A percentile compares a stretch with the other conserved stretches of the same genome.
These are phyloP conservation scores for Colletes gigas DNA, from an alignment of 1,140 invertebrate genomes.

Conservation along the genomic window DNA sequence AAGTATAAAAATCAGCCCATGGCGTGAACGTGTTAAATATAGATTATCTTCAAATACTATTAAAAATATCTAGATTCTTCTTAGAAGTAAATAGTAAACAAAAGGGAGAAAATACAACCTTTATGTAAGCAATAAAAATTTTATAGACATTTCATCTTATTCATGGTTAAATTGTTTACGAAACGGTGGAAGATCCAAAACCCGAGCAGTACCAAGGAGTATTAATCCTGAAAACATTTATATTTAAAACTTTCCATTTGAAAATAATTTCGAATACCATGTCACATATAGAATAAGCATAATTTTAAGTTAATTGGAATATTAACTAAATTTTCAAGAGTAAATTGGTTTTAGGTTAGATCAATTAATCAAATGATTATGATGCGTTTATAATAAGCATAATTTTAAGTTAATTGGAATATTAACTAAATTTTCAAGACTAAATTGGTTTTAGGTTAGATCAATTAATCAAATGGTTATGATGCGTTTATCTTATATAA, in stretches of 20 bases:
- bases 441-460: not conserved
- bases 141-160: not conserved
- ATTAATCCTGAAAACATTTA: constrained; percentile 27
- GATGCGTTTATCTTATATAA: not conserved
- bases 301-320: too few species aligned
- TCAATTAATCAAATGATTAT: too few species aligned
- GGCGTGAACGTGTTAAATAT: too few species aligned
- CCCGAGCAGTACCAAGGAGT: constrained; percentile 21
- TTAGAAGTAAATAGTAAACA: not conserved
- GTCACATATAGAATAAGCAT: too few species aligned
- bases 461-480: not conserved
- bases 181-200: constrained; percentile 41
- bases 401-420: too few species aligned
- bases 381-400: too few species aligned
- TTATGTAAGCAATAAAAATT: constrained; percentile 7
- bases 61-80: too few species aligned
- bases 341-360: too few species aligned
- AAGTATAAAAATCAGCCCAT: too few species aligned
- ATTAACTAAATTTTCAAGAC: too few species aligned
- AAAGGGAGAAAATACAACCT: not conserved
- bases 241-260: not conserved
- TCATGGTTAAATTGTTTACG: constrained; percentile 35
- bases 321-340: too few species aligned
- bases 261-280: not conserved
- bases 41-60: too few species aligned